Evolutionary conservation across 2,113 vertebrate genomes (phyloP).

Genomic region (Riparia riparia): DNA sequence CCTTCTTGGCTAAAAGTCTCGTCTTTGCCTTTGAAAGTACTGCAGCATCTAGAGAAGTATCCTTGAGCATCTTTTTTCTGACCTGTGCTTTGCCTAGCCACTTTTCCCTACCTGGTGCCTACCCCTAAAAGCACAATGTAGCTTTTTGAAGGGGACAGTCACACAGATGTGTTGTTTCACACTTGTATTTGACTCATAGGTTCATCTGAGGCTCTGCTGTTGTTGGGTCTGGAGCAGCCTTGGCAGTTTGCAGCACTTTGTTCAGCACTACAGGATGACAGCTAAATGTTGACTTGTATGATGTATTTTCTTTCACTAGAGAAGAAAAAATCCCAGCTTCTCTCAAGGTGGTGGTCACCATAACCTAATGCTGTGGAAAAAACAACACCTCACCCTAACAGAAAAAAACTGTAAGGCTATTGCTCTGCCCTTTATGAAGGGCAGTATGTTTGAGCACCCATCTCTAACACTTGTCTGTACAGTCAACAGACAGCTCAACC

Average conservation of each 20-base stretch:
- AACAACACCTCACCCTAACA: neutral
- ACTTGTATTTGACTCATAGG: neutral
- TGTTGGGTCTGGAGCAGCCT: neutral
- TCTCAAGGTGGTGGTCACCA: neutral
- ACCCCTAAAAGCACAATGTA: neutral
- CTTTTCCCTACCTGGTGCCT: neutral
- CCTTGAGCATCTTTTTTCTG: neutral
- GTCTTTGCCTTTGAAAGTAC: neutral
- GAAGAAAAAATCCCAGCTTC: neutral
- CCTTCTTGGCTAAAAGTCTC: neutral
- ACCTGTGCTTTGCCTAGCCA: neutral
- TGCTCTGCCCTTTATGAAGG: neutral
- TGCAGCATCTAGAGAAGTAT: neutral
- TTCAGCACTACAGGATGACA: neutral
- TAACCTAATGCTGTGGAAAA: neutral
- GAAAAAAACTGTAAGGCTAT: fast-evolving
- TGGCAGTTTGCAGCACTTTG: neutral
- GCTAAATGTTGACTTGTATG: neutral
- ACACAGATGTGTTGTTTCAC: neutral
- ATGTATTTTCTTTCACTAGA: neutral
- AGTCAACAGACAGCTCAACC: neutral
- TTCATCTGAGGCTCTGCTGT: neutral
- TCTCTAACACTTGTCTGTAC: neutral
- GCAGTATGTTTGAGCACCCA: fast-evolving
- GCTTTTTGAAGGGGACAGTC: neutral